A percentile compares a stretch with the other conserved stretches of the same genome.
Conservation (phyloP, 2,113 vertebrate species). For the Burhinus bistriatus region DNA sequence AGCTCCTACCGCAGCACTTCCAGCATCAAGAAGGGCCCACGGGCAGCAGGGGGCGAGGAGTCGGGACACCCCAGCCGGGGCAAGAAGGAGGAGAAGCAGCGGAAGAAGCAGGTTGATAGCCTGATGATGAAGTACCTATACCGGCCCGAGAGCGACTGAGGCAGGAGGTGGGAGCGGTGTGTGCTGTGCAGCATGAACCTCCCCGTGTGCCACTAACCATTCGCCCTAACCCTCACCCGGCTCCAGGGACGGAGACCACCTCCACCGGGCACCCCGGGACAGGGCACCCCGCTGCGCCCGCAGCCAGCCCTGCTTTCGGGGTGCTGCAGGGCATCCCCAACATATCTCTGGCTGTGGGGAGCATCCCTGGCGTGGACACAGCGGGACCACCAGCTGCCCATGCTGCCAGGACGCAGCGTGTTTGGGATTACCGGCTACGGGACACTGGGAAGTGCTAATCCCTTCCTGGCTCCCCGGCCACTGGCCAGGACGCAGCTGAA, state of each 20-base stretch:
- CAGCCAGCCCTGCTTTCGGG: not conserved
- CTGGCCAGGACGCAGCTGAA: not conserved
- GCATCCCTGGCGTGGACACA: not conserved
- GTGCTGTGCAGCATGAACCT: constrained; percentile 71
- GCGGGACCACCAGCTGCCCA: not conserved
- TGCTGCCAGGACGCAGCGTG: not conserved
- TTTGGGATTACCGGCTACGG: not conserved
- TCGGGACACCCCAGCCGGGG: not conserved
- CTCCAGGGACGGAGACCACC: not conserved
- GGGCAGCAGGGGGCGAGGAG: constrained; percentile 39
- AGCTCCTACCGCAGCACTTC: constrained; percentile 87
- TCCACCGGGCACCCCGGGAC: not conserved
- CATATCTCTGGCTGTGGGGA: fast-evolving
- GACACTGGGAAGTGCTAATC: not conserved
- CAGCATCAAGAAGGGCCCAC: constrained; percentile 87
- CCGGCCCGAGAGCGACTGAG: constrained; percentile 91
- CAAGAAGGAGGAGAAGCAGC: constrained; percentile 87
- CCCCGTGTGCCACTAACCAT: constrained; percentile 74
- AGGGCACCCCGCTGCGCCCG: not conserved
- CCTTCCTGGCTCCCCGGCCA: not conserved
- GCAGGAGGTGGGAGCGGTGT: constrained; percentile 82
- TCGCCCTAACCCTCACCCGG: not conserved
- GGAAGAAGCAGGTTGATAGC: constrained; percentile 91
- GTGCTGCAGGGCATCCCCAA: not conserved
- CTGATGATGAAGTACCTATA: constrained; percentile 98